Evolutionary conservation across 2,113 vertebrate genomes (phyloP), one percentile per base, ranked within the genome.

Genomic region (Chelonoidis abingdonii): DNA sequence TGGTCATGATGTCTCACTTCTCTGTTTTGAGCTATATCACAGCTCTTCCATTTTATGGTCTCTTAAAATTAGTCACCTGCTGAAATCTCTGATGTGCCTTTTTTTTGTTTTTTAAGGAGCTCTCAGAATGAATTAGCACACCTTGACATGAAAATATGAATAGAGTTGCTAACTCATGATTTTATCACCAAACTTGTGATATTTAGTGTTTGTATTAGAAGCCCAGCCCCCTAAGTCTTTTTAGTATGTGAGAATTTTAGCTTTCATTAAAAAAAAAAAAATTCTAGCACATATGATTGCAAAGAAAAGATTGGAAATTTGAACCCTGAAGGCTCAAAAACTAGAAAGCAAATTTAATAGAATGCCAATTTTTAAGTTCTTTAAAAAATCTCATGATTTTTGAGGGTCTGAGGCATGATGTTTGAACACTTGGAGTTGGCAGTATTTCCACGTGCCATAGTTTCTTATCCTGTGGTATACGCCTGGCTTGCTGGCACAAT

Each of bases 91-190:
- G 0, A 3, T 50, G 8, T 72, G 12, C 56, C 59, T 81, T 14
- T 50, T 50, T 50, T 50, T 49, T 41, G 41, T 41, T 50, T 50
- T 50, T 49, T 31, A 84, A 95, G 75, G 62, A 89, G 65, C 52
- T 94, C 78, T 90, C 56, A 14, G 44, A 72, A 72, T 57, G 53
- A 0, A 38, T 91, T 84, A 90, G 24, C n/a, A 38, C 76, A 83
- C 38, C 86, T 54, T 50, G 35, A 50, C 35, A 44, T 50, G 81
- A 87, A 95, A 96, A 85, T 27, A 11, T 24, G 50, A 6, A 78
- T 65, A 89, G 93, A 95, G 90, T 89, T 94, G 89, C 89, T 57
- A 53, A 6, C 85, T 49, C 92, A 94, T 53, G 93, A 38, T 93
- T 94, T 93, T 80, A 80, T 92, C 85, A 89, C 90, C 76, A 72